A percentile compares a stretch with the other conserved stretches of the same genome.
Conservation (phyloP, 2,113 vertebrate species). For the Nerophis ophidion region DNA sequence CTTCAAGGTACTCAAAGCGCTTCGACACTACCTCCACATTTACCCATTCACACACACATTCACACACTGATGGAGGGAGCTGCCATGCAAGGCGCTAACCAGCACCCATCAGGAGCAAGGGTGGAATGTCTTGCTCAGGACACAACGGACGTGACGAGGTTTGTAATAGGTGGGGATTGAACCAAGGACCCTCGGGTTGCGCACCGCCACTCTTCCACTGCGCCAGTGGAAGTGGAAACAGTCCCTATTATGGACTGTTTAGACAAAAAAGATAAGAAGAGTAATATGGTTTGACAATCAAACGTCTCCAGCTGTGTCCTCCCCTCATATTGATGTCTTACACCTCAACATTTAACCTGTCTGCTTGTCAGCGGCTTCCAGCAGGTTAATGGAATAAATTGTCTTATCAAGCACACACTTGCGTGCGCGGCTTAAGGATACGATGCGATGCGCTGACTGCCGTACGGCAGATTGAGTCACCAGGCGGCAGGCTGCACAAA, state of each 20-base stretch:
- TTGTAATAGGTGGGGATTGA: too few relatives aligned
- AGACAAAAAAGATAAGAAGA: slow-evolving; percentile 16
- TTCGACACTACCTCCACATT: too few relatives aligned
- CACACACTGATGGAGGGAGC: too few relatives aligned
- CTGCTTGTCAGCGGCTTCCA: slow-evolving; percentile 37
- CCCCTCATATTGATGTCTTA: slow-evolving; percentile 39
- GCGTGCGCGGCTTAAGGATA: slow-evolving; percentile 33
- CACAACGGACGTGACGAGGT: too few relatives aligned
- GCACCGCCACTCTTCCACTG: too few relatives aligned
- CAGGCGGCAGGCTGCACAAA: slow-evolving; percentile 27
- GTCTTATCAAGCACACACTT: slow-evolving; percentile 32
- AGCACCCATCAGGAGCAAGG: too few relatives aligned
- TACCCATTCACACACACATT: too few relatives aligned
- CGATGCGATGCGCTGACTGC: slow-evolving; percentile 25
- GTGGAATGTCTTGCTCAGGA: too few relatives aligned
- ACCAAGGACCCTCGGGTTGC: too few relatives aligned
- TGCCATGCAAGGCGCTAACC: too few relatives aligned
- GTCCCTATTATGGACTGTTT: slow-evolving; percentile 13
- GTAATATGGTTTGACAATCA: slow-evolving; percentile 23
- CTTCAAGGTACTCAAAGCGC: too few relatives aligned
- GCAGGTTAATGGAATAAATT: slow-evolving; percentile 53
- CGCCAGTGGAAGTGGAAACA: too few relatives aligned
- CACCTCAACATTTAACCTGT: slow-evolving; percentile 35
- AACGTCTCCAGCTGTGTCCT: slow-evolving; percentile 31
- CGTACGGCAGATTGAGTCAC: slow-evolving; percentile 34